Conservation (phyloP, 2,797 vertebrate species). For the Odontamblyopus rebecca region DNA sequence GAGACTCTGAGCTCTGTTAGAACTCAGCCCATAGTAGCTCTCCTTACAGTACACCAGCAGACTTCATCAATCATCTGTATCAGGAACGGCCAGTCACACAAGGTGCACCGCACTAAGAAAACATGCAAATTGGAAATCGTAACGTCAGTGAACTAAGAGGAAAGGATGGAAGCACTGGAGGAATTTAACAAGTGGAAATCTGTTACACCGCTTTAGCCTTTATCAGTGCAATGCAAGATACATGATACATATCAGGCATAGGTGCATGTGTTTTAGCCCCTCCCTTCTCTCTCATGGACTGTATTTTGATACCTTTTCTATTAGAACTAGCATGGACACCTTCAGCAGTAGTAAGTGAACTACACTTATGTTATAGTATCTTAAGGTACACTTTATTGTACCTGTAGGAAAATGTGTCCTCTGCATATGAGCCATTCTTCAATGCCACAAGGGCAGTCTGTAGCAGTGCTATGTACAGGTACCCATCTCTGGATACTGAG, state of each 20-base stretch:
- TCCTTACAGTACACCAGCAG: constrained; percentile 18
- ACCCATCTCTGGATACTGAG: background rate
- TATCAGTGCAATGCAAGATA: background rate
- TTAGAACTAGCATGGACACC: background rate
- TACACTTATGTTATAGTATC: too few species aligned
- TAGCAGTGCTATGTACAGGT: background rate
- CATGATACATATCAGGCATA: background rate
- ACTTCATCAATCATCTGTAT: constrained; percentile 22
- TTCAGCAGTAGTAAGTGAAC: too few species aligned
- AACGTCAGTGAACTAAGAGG: background rate
- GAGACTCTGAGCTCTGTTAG: constrained; percentile 38
- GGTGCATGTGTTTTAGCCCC: background rate
- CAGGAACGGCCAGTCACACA: constrained; percentile 19
- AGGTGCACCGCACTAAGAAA: constrained; percentile 2
- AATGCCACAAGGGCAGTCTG: background rate
- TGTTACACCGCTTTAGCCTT: background rate
- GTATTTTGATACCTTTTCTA: background rate
- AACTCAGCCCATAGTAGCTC: constrained; percentile 24
- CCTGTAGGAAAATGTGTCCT: background rate
- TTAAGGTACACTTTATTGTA: background rate
- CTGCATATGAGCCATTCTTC: background rate
- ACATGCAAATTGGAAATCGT: constrained; percentile 3
- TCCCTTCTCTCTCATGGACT: background rate
- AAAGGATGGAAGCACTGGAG: background rate
- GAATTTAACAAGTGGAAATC: constrained; percentile 3